Evolutionary conservation across 1,140 invertebrate species (phyloP), one percentile per base, ranked within the genome.

Genomic region (Atta texana): DNA sequence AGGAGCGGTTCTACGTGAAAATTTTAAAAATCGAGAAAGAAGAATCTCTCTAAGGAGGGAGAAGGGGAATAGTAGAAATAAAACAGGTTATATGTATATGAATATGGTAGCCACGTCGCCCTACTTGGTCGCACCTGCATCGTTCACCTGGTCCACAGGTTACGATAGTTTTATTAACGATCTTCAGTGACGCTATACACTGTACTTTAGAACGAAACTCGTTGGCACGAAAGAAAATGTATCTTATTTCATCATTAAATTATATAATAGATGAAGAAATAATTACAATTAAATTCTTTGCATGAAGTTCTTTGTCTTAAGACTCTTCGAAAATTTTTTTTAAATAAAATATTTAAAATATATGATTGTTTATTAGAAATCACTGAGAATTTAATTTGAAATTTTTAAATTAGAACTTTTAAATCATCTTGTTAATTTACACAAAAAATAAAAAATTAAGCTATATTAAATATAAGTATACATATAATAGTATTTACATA

Each of bases 61-160:
- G 4, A 0, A 31, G 0, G 31, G 10, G 55, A 53, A 12, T n/a
- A 24, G 53, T 31, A 61, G 8, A 49, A 53, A 12, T n/a, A 24
- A 68, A 53, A 61, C 16, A 44, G 39, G 57, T 66, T 86, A 89
- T 68, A 61, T 90, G 87, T 68, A 68, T 90, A 69, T 74, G 31
- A 71, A 6, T 21, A 28, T 34, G 61, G 39, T 49, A 64, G 71
- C 66, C 64, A 28, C 71, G 44, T 12, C 87, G 68, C 86, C n/a
- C 51, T 39, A 39, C 34, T 84, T 31, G 12, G 12, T 76, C 59
- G 61, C 89, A 90, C 89, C 89, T 90, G 89, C 88, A 87, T 44
- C 78, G 39, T 87, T 86, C 89, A 89, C 89, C 88, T 90, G 89
- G 74, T 51, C 61, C 76, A 49, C 44, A 31, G 21, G 31, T 69